phyloP scores from a whole-genome alignment of 2,888 invertebrate genomes.

The Troglohyphantes excavatus region DNA sequence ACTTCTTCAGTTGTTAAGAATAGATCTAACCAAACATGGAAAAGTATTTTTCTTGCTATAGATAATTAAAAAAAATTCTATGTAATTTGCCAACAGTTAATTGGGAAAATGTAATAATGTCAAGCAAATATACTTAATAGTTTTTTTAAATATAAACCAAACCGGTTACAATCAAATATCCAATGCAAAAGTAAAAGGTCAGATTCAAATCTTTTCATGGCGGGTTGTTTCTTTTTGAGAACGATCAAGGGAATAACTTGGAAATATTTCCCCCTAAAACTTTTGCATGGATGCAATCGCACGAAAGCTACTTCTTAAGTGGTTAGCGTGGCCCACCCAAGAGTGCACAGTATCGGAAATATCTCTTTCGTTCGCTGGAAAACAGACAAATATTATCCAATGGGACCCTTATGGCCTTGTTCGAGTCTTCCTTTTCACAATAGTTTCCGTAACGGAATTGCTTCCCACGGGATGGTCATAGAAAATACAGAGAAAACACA shows the following conservation, averaged over 20 bases:
- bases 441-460: slow-evolving; percentile 42
- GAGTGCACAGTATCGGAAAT: slow-evolving; percentile 8
- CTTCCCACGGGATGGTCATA: slow-evolving; percentile 42
- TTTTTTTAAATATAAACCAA: too few relatives aligned
- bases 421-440: slow-evolving; percentile 17
- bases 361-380: background rate
- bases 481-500: slow-evolving; percentile 43
- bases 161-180: too few relatives aligned
- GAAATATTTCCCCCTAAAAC: background rate
- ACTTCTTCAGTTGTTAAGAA: too few relatives aligned
- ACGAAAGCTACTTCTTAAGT: slow-evolving; percentile 13
- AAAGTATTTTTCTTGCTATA: too few relatives aligned
- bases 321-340: background rate
- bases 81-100: too few relatives aligned
- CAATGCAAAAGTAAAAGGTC: too few relatives aligned
- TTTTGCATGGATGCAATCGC: background rate
- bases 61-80: too few relatives aligned
- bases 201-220: too few relatives aligned
- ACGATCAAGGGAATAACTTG: background rate
- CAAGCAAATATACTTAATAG: too few relatives aligned
- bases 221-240: background rate
- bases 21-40: too few relatives aligned
- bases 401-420: slow-evolving; percentile 65
- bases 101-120: too few relatives aligned
- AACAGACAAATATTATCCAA: slow-evolving; percentile 58